Evolutionary conservation across 1,140 invertebrate species (phyloP).

Genomic region (Drosophila pseudoananassae): DNA sequence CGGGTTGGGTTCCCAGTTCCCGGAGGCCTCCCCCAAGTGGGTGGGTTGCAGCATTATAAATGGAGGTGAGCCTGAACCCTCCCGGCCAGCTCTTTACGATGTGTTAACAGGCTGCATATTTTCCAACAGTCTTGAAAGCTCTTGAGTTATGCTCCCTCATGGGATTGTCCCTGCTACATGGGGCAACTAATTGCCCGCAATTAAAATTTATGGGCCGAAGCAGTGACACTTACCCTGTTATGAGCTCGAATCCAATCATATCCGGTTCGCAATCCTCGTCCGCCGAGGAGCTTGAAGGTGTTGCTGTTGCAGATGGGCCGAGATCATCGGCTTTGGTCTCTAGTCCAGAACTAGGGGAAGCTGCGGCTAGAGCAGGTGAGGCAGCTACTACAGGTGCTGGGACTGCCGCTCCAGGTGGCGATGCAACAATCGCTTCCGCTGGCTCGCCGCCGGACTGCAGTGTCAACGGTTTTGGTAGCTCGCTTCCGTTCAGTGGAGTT

Average conservation of each 20-base stretch:
- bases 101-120: slow-evolving; percentile 52
- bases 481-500: slow-evolving; percentile 87
- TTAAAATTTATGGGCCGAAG: slow-evolving; percentile 36
- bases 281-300: slow-evolving; percentile 42
- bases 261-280: slow-evolving; percentile 92
- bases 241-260: slow-evolving; percentile 95
- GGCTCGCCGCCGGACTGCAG: slow-evolving; percentile 85
- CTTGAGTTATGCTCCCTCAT: slow-evolving; percentile 32
- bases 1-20: neutral
- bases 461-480: slow-evolving; percentile 91
- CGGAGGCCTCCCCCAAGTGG: slow-evolving; percentile 10
- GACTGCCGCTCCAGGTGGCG: slow-evolving; percentile 37
- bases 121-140: neutral
- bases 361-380: slow-evolving; percentile 14
- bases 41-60: slow-evolving; percentile 39
- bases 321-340: slow-evolving; percentile 57
- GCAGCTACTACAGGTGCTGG: slow-evolving; percentile 17
- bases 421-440: slow-evolving; percentile 55
- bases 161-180: slow-evolving; percentile 37
- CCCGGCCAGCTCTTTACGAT: slow-evolving; percentile 85
- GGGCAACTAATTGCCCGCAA: slow-evolving; percentile 51
- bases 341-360: slow-evolving; percentile 9
- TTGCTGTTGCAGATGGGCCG: slow-evolving; percentile 56
- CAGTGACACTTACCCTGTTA: slow-evolving; percentile 89
- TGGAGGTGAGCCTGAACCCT: slow-evolving; percentile 20